These are phyloP conservation scores for Palythoa grandiflora DNA, from an alignment of 92 coral and sea anemone genomes.

Conservation along the genomic window DNA sequence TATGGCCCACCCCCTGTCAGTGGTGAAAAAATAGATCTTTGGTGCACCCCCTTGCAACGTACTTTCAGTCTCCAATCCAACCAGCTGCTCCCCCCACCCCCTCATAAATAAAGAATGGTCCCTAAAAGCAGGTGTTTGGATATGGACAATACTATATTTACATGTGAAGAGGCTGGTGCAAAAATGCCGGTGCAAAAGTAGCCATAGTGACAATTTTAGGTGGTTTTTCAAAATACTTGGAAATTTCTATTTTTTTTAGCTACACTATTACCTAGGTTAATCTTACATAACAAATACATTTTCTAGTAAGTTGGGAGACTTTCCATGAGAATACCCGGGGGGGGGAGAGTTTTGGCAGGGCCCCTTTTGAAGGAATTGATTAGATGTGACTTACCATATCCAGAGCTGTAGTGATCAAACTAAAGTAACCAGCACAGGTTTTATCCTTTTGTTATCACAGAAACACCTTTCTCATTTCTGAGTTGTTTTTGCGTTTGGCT, in stretches of 20 bases:
- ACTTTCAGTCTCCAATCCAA: not conserved
- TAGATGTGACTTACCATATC: too few species aligned
- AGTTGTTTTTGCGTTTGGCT: too few species aligned
- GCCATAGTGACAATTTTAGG: not conserved
- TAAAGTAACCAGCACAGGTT: too few species aligned
- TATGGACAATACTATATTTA: too few species aligned
- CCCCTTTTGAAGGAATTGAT: not conserved
- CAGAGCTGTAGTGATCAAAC: too few species aligned
- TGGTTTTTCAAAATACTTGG: slow-evolving; percentile 1
- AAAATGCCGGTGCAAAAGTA: not conserved
- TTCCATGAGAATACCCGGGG: slow-evolving; percentile 5
- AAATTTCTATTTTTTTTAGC: slow-evolving; percentile 1
- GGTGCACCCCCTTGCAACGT: not conserved
- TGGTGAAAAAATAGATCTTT: not conserved
- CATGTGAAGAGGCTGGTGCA: too few species aligned
- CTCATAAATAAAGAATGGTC: not conserved
- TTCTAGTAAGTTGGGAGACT: not conserved
- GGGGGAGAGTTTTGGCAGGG: not conserved
- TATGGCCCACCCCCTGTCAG: slow-evolving; percentile 9
- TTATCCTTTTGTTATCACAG: too few species aligned
- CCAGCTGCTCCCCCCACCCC: slow-evolving; percentile 1
- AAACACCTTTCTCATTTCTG: too few species aligned
- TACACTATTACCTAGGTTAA: not conserved
- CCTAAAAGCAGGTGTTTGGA: too few species aligned
- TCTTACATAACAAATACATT: slow-evolving; percentile 2